These are phyloP conservation scores for Nomada flava DNA, from an alignment of 2,888 invertebrate species.

Conservation along the genomic window DNA sequence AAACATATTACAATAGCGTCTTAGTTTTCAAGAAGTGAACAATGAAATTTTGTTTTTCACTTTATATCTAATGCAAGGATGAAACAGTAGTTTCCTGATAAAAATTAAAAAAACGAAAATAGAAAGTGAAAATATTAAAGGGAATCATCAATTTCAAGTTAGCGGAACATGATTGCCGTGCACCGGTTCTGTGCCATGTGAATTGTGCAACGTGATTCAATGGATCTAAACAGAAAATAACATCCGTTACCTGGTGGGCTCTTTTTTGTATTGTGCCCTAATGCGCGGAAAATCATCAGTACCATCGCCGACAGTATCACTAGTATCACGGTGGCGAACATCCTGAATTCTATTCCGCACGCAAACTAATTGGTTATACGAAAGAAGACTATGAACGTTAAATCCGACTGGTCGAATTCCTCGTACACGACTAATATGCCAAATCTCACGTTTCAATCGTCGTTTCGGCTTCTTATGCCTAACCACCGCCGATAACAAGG, in stretches of 20 bases:
- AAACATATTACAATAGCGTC: too few species aligned
- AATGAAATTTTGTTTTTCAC: not conserved
- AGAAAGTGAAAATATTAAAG: not conserved
- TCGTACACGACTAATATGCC: not conserved
- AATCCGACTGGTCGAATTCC: not conserved
- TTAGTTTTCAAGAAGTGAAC: not conserved
- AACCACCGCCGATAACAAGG: conserved; percentile 37
- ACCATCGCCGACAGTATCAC: conserved; percentile 22
- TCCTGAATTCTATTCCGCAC: not conserved
- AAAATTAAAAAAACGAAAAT: not conserved
- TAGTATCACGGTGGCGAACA: conserved; percentile 23
- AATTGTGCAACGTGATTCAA: not conserved
- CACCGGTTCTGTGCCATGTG: not conserved
- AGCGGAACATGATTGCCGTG: not conserved
- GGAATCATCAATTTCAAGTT: not conserved
- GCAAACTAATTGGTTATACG: not conserved
- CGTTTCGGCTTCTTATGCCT: conserved; percentile 1
- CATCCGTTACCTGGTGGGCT: conserved; percentile 62
- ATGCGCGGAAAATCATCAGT: not conserved
- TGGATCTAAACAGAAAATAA: not conserved
- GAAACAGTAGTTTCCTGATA: not conserved
- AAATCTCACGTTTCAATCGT: not conserved
- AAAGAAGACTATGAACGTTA: not conserved
- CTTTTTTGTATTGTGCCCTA: not conserved
- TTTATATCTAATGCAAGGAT: not conserved